A percentile compares a stretch with the other conserved stretches of the same genome.
phyloP scores from a whole-genome alignment of 2,797 vertebrate species.

The Margarornis squamiger region DNA sequence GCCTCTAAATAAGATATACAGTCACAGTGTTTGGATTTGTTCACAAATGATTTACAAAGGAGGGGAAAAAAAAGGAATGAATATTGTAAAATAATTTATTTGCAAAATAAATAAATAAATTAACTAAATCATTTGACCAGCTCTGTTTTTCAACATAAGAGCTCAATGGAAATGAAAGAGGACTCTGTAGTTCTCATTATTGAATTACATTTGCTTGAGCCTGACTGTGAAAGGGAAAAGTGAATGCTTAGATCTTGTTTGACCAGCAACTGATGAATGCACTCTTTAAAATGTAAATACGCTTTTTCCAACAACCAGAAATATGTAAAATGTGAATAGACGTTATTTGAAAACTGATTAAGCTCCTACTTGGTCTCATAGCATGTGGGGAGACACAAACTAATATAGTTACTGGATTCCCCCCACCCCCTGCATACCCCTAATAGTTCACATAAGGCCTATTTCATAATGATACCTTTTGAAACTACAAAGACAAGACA shows the following conservation, averaged over 20 bases:
- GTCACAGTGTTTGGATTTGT: not conserved
- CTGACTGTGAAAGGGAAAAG: not conserved
- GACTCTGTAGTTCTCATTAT: not conserved
- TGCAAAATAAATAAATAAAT: not conserved
- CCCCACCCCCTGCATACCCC: not conserved
- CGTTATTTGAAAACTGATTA: constrained; percentile 40
- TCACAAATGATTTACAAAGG: not conserved
- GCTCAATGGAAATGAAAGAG: constrained; percentile 6
- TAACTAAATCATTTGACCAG: not conserved
- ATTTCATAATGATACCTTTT: not conserved
- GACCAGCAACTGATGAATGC: constrained; percentile 30
- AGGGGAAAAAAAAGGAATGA: not conserved
- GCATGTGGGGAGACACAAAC: not conserved
- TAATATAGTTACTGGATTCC: constrained; percentile 17
- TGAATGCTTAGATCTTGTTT: constrained; percentile 4
- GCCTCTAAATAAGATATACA: not conserved
- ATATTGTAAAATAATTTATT: not conserved
- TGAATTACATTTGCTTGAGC: not conserved
- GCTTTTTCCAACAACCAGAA: not conserved
- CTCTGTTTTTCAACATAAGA: not conserved
- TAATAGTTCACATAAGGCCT: not conserved
- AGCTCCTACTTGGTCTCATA: not conserved
- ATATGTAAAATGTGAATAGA: not conserved
- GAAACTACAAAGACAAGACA: not conserved
- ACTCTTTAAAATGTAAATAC: constrained; percentile 13